These are phyloP conservation scores for Geophilus truncorum DNA, from an alignment of 2,888 invertebrate genomes.

Conservation along the genomic window DNA sequence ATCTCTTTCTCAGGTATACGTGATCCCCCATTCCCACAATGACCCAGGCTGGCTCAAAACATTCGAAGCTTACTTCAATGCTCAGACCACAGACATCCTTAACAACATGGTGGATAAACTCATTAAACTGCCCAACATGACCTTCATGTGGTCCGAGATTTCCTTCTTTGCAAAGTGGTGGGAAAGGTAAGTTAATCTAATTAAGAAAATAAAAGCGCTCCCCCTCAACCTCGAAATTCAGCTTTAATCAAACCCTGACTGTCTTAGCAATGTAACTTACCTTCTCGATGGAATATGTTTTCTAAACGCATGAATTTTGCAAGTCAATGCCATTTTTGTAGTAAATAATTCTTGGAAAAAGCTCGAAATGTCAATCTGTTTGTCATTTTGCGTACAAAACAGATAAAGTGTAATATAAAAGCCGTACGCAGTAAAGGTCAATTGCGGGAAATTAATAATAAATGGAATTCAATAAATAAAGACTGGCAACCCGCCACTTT, in stretches of 20 bases:
- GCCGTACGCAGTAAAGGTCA: background rate
- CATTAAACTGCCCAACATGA: slow-evolving; percentile 76
- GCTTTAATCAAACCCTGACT: background rate
- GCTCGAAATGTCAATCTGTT: background rate
- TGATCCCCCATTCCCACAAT: slow-evolving; percentile 93
- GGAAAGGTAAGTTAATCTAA: slow-evolving; percentile 57
- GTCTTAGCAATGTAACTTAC: background rate
- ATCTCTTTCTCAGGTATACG: slow-evolving; percentile 62
- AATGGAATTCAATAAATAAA: slow-evolving; percentile 14
- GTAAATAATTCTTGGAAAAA: too few relatives aligned
- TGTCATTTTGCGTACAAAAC: background rate
- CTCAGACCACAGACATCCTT: slow-evolving; percentile 80
- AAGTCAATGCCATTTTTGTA: too few relatives aligned
- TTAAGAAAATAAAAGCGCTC: background rate
- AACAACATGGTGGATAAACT: slow-evolving; percentile 89
- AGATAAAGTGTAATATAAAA: background rate
- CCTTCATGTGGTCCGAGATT: slow-evolving; percentile 92
- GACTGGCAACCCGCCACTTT: background rate
- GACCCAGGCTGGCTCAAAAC: slow-evolving; percentile 98
- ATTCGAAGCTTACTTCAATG: slow-evolving; percentile 88
- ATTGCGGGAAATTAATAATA: background rate
- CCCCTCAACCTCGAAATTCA: background rate
- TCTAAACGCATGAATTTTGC: too few relatives aligned
- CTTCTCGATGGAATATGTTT: too few relatives aligned
- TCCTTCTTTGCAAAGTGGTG: slow-evolving; percentile 82